Evolutionary conservation across 1,140 invertebrate genomes (phyloP), one percentile per base, ranked within the genome.

Genomic region (Nixonia krombeini): DNA sequence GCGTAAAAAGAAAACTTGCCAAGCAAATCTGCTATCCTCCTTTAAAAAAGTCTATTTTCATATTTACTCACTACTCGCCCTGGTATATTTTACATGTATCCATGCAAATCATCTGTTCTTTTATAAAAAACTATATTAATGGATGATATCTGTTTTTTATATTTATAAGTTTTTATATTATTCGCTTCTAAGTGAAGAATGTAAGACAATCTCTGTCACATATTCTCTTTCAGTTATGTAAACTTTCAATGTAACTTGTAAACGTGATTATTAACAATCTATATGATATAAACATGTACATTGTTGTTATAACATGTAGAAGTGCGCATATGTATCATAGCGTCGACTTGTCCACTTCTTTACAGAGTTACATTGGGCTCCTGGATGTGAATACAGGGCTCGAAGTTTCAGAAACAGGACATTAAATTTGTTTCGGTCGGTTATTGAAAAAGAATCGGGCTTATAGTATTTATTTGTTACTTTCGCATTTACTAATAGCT

Each of bases 401-500:
- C 17, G 41, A 38, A 35, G 5, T 31, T 2, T 31, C 2, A 8
- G 29, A 31, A 2, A 12, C 33, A 35, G 33, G 33, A 35, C 13
- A 13, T 35, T 13, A 35, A 35, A 35, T 33, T 17, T 18, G 7
- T 35, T 3, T 21, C 29, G 13, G 70, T 61, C 38, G 50, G 26
- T 74, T 69, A 56, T 13, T 12, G 2, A 13, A 35, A 35, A 35
- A 35, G 33, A 35, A 2, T 6, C n/a, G 72, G 35, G 21, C 61
- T 62, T 74, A 13, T 65, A n/a, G 17, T 13, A 13, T 35, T 74
- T 40, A 61, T 78, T 74, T 72, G 38, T 74, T 80, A 45, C 72
- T 75, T 80, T 78, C 75, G 50, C 75, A 80, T 76, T 80, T 82
- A 84, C 81, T 85, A 85, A 85, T 85, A 85, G 82, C 74, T 79